These are phyloP conservation scores for Falco columbarius DNA, from an alignment of 2,797 vertebrate species.

Conservation along the genomic window DNA sequence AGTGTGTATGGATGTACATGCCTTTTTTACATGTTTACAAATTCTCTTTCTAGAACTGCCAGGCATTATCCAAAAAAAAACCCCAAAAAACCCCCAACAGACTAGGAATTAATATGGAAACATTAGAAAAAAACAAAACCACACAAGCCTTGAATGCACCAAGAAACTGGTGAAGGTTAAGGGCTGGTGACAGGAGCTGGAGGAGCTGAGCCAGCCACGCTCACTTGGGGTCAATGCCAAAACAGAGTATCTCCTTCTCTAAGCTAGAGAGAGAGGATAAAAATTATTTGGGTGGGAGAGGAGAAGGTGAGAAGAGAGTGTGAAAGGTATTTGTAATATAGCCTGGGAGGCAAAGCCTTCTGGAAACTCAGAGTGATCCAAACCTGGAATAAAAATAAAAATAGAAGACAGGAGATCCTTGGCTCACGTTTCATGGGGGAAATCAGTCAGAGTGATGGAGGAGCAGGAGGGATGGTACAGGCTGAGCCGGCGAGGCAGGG, in stretches of 20 bases:
- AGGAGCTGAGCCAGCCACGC: not conserved
- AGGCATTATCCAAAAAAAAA: not conserved
- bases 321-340: not conserved
- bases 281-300: not conserved
- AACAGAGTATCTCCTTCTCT: not conserved
- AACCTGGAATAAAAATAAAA: not conserved
- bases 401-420: constrained; percentile 29
- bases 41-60: not conserved
- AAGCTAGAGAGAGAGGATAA: not conserved
- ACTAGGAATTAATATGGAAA: not conserved
- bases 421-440: not conserved
- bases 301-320: not conserved
- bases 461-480: not conserved
- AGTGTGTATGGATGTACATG: accelerated
- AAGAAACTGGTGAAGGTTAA: not conserved
- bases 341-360: not conserved
- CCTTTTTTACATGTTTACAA: not conserved
- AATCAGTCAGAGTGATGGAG: not conserved
- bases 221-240: not conserved
- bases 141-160: not conserved
- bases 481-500: not conserved
- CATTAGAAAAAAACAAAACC: not conserved
- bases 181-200: not conserved
- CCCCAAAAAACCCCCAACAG: too few species aligned
- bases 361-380: not conserved